Percentiles rank a stretch among this genome's conserved stretches.
phyloP scores from a whole-genome alignment of 2,888 invertebrate genomes.

The Drepanosiphum platanoidis region DNA sequence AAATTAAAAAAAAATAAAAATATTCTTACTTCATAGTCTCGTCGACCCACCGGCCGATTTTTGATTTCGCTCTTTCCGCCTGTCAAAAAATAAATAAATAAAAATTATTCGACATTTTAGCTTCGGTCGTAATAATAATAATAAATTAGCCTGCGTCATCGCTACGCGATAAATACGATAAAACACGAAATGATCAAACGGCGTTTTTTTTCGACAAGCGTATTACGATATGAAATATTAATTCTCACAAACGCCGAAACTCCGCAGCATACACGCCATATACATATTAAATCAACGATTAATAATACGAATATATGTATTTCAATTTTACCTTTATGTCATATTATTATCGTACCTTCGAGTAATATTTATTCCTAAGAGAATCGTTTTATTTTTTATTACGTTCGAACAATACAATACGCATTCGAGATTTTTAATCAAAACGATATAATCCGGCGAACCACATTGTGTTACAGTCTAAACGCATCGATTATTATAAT shows the following conservation, averaged over 20 bases:
- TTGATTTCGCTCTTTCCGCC: constrained; percentile 44
- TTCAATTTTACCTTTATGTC: neutral
- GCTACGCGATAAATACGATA: neutral
- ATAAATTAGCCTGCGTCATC: neutral
- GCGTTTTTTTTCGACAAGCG: neutral
- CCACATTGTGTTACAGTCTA: no score
- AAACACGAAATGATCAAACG: neutral
- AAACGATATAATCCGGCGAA: no score
- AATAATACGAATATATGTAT: neutral
- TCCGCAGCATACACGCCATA: neutral
- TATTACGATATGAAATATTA: neutral
- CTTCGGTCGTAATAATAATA: neutral
- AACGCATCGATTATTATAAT: no score
- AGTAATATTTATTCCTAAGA: neutral
- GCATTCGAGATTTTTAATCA: neutral
- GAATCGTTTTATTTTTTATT: neutral
- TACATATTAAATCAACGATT: neutral
- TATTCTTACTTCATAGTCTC: constrained; percentile 54
- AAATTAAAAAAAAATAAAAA: no score
- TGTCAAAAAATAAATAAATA: neutral
- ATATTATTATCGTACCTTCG: neutral
- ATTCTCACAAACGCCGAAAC: neutral
- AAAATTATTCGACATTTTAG: neutral
- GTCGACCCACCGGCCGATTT: constrained; percentile 56
- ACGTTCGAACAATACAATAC: neutral